Base-by-base conservation (phyloP, 1,140 invertebrate species). In the Drosophila melanica region DNA sequence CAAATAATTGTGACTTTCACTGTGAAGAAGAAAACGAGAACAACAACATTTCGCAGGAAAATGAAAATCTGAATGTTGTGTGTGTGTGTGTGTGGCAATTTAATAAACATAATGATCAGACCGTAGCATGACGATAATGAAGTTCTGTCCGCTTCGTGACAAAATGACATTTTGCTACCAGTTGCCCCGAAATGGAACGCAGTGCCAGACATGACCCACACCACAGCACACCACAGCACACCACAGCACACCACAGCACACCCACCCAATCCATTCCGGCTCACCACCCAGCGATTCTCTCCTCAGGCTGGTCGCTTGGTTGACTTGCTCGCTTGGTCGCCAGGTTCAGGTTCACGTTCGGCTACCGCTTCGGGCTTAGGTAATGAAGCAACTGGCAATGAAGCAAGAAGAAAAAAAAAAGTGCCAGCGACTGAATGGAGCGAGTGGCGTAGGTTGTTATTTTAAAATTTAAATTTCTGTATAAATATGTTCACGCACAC, bases 391-490 rank as follows among this genome's bases (percentile, higher is more conserved):
- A 77, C 78, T 78, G 67, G 69, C 63, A 77, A 68, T 39, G 66
- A 80, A 65, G 73, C 59, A 66, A 33, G n/a, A n/a, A n/a, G n/a
- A n/a, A n/a, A n/a, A n/a, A n/a, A 42, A 42, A 41, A 59, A 75
- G 53, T 60, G 48, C 8, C 20, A 50, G 12, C 16, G 62, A 65
- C 48, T 11, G 57, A 23, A 66, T 51, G 16, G 35, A 54, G 39
- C 23, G 30, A 20, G n/a, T 54, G 39, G 30, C 63, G 66, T 81
- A 60, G 75, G 59, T 81, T 87, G 84, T 87, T 87, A 80, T 87
- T 87, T 87, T 87, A 87, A 87, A 87, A 87, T 87, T 89, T 87
- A 87, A 89, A 87, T 87, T 89, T 87, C 76, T 80, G 84, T 87
- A 87, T 86, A 86, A 87, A 86, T 86, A 82, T 66, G 67, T 51